phyloP scores from a whole-genome alignment of 2,888 invertebrate genomes.

The Minunthozetes semirufus region DNA sequence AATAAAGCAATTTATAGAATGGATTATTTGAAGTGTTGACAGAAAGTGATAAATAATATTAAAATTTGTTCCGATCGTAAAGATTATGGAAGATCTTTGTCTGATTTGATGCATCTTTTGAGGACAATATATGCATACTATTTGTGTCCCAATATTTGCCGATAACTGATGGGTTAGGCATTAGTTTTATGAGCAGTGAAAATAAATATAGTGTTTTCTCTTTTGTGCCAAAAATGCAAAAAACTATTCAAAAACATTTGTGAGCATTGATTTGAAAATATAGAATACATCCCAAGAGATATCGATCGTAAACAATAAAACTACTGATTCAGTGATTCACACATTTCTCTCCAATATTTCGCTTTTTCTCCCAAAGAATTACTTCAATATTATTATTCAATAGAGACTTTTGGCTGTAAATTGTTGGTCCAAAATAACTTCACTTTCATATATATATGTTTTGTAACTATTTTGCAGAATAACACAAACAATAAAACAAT shows the following conservation, averaged over 20 bases:
- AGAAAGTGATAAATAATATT: neutral
- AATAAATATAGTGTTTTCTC: neutral
- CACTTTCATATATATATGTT: neutral
- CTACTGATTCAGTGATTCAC: neutral
- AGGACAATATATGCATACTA: neutral
- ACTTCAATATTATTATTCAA: neutral
- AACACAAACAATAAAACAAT: no score
- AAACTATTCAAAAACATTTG: neutral
- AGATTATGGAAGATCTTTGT: neutral
- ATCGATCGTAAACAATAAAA: conserved; percentile 6
- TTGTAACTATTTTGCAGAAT: neutral
- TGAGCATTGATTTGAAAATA: conserved; percentile 10
- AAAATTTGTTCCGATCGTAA: neutral
- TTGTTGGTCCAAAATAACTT: neutral
- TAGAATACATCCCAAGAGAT: conserved; percentile 8
- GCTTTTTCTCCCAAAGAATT: neutral
- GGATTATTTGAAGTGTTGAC: neutral
- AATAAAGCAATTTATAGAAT: neutral
- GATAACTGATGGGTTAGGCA: neutral
- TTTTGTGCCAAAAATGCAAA: neutral
- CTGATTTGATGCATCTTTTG: conserved; percentile 1
- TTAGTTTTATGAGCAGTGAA: conserved; percentile 21
- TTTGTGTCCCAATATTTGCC: neutral
- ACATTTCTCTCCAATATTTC: neutral
- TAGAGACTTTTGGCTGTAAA: conserved; percentile 1